Evolutionary conservation across 2,797 vertebrate genomes (phyloP), one percentile per base, ranked within the genome.

Genomic region (Zenarchopterus dispar): DNA sequence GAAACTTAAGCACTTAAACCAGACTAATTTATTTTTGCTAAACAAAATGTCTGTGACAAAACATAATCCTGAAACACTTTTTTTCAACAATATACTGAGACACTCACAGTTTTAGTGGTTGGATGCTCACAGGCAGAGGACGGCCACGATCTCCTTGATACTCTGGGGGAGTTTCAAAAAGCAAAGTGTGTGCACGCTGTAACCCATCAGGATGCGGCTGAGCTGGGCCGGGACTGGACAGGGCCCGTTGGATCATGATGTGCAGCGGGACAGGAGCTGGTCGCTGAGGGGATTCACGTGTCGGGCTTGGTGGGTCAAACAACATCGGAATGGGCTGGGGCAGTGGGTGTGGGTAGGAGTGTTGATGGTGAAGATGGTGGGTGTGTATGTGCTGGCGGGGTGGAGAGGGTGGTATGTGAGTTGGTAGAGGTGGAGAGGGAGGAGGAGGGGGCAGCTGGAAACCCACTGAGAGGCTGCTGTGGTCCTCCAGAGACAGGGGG

Each of bases 51-150:
- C 26, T 19, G n/a, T 1, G 6, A 11, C 6, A 17, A 19, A 28
- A 44, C 24, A 56, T 6, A 28, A 43, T 47, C 5, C 1, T 23
- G 19, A 5, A 22, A 23, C 1, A 47, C 9, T 0, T 47, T 23
- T 47, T 18, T 3, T 23, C 15, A 2, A 8, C n/a, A 9, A 18
- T 6, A 16, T 8, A 9, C 7, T 1, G 0, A 43, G 13, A 44
- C 56, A 95, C 97, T 96, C 89, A 99, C 98, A 97, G 93, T 94
- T 98, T 99, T 11, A 99, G 94, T 69, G 96, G 95, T 79, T 99
- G 97, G 33, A 99, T 97, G 90, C 97, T 98, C 87, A 99, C 91
- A 2, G 96, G 96, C 66, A 99, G 93, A 6, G 96, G 96, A n/a
- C 95, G 94, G 0, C 93, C 92, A 4, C 96, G 91, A 63, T 90